A percentile compares a stretch with the other conserved stretches of the same genome.
Evolutionary conservation across 2,797 vertebrate species (phyloP).

Genomic region (Acestrorhynchus altus): DNA sequence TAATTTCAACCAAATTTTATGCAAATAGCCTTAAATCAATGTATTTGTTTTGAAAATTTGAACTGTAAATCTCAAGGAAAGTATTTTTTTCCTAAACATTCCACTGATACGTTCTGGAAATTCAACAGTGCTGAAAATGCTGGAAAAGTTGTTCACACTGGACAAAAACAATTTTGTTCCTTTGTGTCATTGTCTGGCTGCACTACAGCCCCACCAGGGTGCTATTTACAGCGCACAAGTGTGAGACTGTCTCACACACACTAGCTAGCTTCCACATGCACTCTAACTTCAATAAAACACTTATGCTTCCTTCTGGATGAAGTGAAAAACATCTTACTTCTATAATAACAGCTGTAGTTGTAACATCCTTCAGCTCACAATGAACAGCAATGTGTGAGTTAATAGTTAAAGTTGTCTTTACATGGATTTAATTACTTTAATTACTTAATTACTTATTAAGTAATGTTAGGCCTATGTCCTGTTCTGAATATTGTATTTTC

Average conservation of each 20-base stretch:
- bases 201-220: conserved; percentile 16
- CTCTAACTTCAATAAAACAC: conserved; percentile 7
- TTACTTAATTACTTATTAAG: no score
- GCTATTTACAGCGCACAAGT: conserved; percentile 25
- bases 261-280: conserved; percentile 6
- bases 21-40: no score
- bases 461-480: no score
- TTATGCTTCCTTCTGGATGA: not conserved
- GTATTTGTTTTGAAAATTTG: no score
- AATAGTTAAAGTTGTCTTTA: no score
- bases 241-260: conserved; percentile 28
- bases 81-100: no score
- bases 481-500: no score
- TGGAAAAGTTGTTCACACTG: not conserved
- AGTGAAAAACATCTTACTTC: not conserved
- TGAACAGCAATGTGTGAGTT: no score
- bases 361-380: no score
- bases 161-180: conserved; percentile 6
- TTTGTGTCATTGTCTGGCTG: conserved; percentile 13
- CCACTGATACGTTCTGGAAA: not conserved
- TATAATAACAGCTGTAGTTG: not conserved
- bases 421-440: no score
- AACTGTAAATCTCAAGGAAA: no score
- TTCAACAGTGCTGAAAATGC: not conserved
- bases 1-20: no score